Evolutionary conservation across 2,888 invertebrate species (phyloP).

Genomic region (Protula sp.): DNA sequence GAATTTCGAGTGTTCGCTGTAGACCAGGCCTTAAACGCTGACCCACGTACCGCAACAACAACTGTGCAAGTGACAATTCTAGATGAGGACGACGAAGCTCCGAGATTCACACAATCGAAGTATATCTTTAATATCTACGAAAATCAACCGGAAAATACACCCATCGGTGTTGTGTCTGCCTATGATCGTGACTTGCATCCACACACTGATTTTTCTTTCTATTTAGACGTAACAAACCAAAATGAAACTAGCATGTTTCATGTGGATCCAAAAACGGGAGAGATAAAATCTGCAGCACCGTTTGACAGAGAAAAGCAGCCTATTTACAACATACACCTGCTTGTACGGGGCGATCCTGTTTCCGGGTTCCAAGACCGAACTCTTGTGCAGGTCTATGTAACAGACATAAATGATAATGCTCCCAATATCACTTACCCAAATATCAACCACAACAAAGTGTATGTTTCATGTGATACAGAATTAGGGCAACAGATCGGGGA

Average conservation of each 20-base stretch:
- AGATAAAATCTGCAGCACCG: neutral
- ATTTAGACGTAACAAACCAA: neutral
- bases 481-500: neutral
- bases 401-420: neutral
- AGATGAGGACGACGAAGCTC: neutral
- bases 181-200: neutral
- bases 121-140: neutral
- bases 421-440: neutral
- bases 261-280: neutral
- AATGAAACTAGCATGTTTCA: neutral
- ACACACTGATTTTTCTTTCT: slow-evolving; percentile 1
- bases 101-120: neutral
- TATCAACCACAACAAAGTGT: neutral
- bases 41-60: neutral
- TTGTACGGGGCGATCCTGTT: neutral
- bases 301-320: neutral
- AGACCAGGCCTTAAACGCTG: neutral
- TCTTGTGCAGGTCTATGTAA: neutral
- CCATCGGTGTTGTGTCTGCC: neutral
- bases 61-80: neutral
- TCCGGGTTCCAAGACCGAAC: neutral
- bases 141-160: neutral
- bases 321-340: neutral
- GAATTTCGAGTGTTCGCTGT: neutral
- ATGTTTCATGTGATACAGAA: neutral